Evolutionary conservation across 2,797 vertebrate species (phyloP).

Genomic region (Microchirus variegatus): DNA sequence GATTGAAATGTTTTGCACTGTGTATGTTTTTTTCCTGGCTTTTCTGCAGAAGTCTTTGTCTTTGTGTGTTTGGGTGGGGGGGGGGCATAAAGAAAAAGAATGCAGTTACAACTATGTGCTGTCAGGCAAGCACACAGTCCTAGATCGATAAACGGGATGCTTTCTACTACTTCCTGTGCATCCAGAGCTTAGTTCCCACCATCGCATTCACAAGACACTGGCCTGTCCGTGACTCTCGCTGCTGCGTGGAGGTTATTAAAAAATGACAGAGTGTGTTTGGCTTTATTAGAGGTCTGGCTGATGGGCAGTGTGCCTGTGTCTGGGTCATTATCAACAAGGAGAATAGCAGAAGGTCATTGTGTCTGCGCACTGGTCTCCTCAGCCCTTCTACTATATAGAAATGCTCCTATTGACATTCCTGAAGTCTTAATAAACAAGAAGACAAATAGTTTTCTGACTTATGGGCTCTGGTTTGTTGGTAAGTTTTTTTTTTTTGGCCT

Average conservation of each 20-base stretch:
- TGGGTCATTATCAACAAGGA: conserved; percentile 75
- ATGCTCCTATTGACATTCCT: conserved; percentile 77
- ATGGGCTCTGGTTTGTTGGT: conserved; percentile 63
- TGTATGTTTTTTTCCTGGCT: conserved; percentile 9
- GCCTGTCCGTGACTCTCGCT: conserved; percentile 64
- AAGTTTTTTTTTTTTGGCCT: conserved; percentile 67
- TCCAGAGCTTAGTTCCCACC: conserved; percentile 64
- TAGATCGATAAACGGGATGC: conserved; percentile 74
- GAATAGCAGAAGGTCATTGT: conserved; percentile 78
- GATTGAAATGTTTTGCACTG: conserved; percentile 64
- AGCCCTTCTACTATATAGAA: conserved; percentile 70
- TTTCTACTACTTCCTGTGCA: conserved; percentile 66
- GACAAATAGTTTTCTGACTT: conserved; percentile 70
- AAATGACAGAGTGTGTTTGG: conserved; percentile 70
- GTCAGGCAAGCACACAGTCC: conserved; percentile 38
- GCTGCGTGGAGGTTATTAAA: conserved; percentile 71
- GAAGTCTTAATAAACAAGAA: conserved; percentile 79
- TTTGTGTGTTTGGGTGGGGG: conserved; percentile 56
- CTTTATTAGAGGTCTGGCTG: conserved; percentile 77
- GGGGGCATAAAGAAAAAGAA: conserved; percentile 57
- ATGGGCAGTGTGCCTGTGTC: conserved; percentile 68
- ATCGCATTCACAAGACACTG: conserved; percentile 57
- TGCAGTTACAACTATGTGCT: conserved; percentile 46
- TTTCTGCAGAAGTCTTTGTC: conserved; percentile 51
- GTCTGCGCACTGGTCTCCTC: conserved; percentile 62